phyloP scores from a whole-genome alignment of 2,888 invertebrate genomes.

The Julus scanicus region DNA sequence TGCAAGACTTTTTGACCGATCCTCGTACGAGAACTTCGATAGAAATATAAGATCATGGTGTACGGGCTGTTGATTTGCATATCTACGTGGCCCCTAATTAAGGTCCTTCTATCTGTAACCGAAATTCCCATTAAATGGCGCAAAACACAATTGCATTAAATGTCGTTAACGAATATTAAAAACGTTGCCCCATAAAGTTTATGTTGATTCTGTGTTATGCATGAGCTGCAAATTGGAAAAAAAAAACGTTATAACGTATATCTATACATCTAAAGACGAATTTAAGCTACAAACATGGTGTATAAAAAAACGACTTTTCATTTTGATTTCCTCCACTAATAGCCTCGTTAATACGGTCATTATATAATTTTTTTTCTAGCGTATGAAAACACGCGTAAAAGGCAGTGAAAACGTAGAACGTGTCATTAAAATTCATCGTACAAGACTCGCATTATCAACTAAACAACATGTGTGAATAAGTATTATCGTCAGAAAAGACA shows the following conservation, averaged over 20 bases:
- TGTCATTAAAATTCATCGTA: not conserved
- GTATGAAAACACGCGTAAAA: not conserved
- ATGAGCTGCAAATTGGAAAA: not conserved
- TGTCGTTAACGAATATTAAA: not conserved
- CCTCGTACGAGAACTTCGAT: no score
- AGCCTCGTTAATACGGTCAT: not conserved
- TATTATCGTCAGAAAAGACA: not conserved
- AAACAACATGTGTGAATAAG: not conserved
- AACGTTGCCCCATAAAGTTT: not conserved
- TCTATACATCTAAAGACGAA: not conserved
- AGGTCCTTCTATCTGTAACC: not conserved
- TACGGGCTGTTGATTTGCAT: no score
- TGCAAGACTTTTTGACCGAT: no score
- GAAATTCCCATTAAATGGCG: not conserved
- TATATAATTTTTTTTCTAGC: not conserved
- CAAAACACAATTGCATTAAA: not conserved
- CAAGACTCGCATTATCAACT: conserved; percentile 5
- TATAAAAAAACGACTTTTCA: not conserved
- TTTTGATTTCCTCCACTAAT: not conserved
- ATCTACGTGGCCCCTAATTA: not conserved
- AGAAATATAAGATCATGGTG: no score
- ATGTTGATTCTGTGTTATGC: not conserved
- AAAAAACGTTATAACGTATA: not conserved
- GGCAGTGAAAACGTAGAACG: no score
- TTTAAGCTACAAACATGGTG: not conserved